Base-by-base conservation (phyloP, 2,797 vertebrate species). In the Anguilla marmorata region DNA sequence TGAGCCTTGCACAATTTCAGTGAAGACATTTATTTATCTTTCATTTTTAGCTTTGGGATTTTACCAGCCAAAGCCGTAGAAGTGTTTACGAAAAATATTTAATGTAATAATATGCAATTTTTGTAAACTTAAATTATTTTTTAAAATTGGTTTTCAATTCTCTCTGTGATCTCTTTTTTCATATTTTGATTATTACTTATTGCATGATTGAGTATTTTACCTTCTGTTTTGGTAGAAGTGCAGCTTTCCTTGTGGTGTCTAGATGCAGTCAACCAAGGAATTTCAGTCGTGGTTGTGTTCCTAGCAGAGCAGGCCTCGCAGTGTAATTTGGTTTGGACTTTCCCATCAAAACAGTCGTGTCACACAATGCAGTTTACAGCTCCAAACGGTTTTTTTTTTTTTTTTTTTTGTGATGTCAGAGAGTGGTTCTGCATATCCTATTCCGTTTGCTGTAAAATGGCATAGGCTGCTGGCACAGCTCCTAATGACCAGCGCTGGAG, bases 391-490 rank as follows among this genome's bases (percentile, higher is more conserved):
- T 93, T 94, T 50, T 72, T 93, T 93, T 93, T 41, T 41, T 41
- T 41, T 91, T 93, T 93, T 94, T 63, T 56, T 93, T 93, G 93
- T 91, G 92, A 92, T 90, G 93, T 89, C 91, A 87, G 92, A 92
- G 92, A 94, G 93, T 94, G 90, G 91, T 91, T 89, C 90, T 92
- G 94, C 92, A 91, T 94, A 95, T 95, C 94, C 93, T 93, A 91
- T 95, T 95, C 94, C 93, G 95, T 95, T 95, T 93, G 93, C 90
- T 93, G 89, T 94, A 88, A 93, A 93, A 92, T 91, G 91, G 92
- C 90, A 91, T 89, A 88, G 91, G 90, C 90, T 89, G 93, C 93
- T 94, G 94, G 92, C 93, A 95, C 92, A 90, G 92, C 93, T 92
- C 92, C 92, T 93, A 92, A 94, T 95, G 93, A 93, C 88, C 50